A percentile compares a stretch with the other conserved stretches of the same genome.
Evolutionary conservation across 2,888 invertebrate genomes (phyloP).

Genomic region (Erebia epiphron): DNA sequence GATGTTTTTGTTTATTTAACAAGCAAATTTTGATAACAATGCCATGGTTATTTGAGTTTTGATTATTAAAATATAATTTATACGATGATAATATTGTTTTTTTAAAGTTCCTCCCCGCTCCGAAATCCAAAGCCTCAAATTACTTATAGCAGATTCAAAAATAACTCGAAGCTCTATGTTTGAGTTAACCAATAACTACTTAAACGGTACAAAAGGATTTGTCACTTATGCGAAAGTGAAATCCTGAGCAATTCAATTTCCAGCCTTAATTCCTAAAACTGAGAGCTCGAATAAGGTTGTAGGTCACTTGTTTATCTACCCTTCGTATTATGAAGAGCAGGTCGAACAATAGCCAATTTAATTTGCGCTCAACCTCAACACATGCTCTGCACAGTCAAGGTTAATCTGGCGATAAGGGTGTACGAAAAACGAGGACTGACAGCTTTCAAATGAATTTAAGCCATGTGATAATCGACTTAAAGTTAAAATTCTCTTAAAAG

Average conservation of each 20-base stretch:
- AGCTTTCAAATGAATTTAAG: constrained; percentile 1
- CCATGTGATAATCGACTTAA: not conserved
- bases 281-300: not conserved
- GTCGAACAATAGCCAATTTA: constrained; percentile 32
- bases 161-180: too few relatives aligned
- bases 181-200: too few relatives aligned
- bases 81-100: constrained; percentile 25
- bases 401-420: constrained; percentile 25
- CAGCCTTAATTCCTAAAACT: not conserved
- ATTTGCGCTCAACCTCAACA: constrained; percentile 31
- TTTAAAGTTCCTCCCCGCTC: not conserved
- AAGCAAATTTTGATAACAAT: constrained; percentile 54
- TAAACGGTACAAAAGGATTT: constrained; percentile 17
- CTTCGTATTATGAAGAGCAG: constrained; percentile 22
- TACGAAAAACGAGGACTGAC: constrained; percentile 3
- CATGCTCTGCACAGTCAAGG: constrained; percentile 23
- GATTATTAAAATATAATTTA: constrained; percentile 68
- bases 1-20: constrained; percentile 53
- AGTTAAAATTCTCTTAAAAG: not conserved
- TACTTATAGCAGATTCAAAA: not conserved
- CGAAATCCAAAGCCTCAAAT: too few relatives aligned
- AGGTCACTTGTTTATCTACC: constrained; percentile 23
- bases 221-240: constrained; percentile 8
- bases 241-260: not conserved
- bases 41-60: constrained; percentile 73